phyloP scores from a whole-genome alignment of 2,113 vertebrate species.

The Malurus elegans region DNA sequence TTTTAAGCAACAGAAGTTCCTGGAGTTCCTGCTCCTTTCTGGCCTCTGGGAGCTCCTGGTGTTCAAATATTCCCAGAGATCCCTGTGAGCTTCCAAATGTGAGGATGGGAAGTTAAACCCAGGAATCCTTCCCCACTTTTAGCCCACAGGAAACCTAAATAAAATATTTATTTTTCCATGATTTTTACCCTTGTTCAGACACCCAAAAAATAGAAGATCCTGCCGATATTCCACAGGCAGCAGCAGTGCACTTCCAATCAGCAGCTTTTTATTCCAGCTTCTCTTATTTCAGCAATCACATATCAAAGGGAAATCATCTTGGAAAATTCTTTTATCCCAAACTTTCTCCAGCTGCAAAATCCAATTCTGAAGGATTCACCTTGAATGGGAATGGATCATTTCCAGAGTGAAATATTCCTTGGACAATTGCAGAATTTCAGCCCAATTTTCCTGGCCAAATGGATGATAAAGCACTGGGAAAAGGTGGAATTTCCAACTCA shows the following conservation, averaged over 20 bases:
- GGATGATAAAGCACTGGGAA: not conserved
- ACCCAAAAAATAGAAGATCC: not conserved
- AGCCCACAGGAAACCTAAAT: not conserved
- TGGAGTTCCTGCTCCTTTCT: too few relatives aligned
- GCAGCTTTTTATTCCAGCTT: not conserved
- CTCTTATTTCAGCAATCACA: not conserved
- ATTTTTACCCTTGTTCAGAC: not conserved
- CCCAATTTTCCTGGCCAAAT: fast-evolving
- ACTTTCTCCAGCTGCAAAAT: not conserved
- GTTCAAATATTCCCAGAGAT: not conserved
- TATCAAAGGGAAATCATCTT: not conserved
- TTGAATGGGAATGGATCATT: not conserved
- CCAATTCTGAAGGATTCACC: not conserved
- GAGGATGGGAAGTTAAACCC: not conserved
- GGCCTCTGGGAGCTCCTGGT: not conserved
- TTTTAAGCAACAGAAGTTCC: not conserved
- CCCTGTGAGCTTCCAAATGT: too few relatives aligned
- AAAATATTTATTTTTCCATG: not conserved
- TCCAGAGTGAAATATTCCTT: not conserved
- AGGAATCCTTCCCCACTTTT: not conserved
- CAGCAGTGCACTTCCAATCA: fast-evolving
- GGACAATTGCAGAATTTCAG: not conserved
- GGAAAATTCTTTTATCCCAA: not conserved
- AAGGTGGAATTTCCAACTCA: not conserved
- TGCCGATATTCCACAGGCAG: not conserved